Conservation (phyloP, 2,888 invertebrate genomes). For the Scaptomyza flava region DNA sequence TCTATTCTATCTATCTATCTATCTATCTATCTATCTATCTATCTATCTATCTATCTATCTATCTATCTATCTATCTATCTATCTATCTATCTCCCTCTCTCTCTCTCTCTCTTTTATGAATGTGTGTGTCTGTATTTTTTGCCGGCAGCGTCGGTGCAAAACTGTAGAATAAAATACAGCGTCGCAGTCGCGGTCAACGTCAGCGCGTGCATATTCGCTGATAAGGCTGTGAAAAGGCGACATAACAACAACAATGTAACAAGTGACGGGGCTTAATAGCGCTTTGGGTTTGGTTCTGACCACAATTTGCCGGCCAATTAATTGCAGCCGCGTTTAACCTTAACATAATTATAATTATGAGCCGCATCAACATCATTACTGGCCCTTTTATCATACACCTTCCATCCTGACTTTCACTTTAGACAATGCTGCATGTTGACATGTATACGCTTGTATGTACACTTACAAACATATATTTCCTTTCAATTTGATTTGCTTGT, state of each 20-base stretch:
- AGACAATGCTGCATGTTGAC: not conserved
- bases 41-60: too few species aligned
- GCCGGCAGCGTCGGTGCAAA: constrained; percentile 19
- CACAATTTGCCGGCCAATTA: constrained; percentile 55
- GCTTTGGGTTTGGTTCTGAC: constrained; percentile 15
- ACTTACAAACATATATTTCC: constrained; percentile 1
- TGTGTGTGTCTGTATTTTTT: constrained; percentile 4
- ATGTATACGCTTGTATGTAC: not conserved
- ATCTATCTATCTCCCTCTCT: not conserved
- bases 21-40: too few species aligned
- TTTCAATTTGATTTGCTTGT: constrained; percentile 16
- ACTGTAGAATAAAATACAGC: constrained; percentile 56
- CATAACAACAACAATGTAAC: constrained; percentile 41
- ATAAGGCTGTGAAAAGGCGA: constrained; percentile 44
- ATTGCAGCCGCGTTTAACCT: constrained; percentile 26
- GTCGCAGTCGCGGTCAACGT: constrained; percentile 5
- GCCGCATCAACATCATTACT: constrained; percentile 12
- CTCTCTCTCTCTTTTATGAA: not conserved
- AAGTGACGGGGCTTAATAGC: constrained; percentile 34
- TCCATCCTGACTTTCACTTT: constrained; percentile 33
- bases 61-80: too few species aligned
- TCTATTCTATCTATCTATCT: too few species aligned
- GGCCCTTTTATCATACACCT: constrained; percentile 1
- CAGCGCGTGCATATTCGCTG: constrained; percentile 35
- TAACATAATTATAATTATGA: constrained; percentile 14